Evolutionary conservation across 2,113 vertebrate genomes (phyloP), one percentile per base, ranked within the genome.

Genomic region (Gallinago jamesoni): DNA sequence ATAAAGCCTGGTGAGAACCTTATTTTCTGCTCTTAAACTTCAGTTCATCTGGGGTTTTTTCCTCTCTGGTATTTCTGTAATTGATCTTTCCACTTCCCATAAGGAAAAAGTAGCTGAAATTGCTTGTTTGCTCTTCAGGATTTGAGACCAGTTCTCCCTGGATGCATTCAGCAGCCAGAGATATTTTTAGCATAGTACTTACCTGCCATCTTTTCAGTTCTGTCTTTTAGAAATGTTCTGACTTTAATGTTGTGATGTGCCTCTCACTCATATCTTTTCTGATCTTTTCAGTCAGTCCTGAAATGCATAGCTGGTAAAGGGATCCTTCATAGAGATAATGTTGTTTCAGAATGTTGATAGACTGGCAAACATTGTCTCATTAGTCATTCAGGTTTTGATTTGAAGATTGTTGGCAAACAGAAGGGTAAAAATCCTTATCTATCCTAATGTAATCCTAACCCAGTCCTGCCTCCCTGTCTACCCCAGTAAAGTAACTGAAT

Each of bases 1-100:
- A 75, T 94, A 77, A 98, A 98, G 97, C 95, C 98, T 70, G 99
- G 99, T 99, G 97, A 96, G 97, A 72, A 33, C 37, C 15, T 79
- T 63, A 22, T 22, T 56, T 73, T 59, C 67, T 94, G 64, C 24
- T 84, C 17, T 48, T 81, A 62, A 84, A 31, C 52, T 84, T 66
- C 25, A 21, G 47, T 50, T 70, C 12, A 31, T 39, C 9, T 60
- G 2, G 1, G 10, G 45, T 86, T 69, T 27, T 69, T 45, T 35
- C 55, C 21, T 37, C 24, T 4, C 30, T 70, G 31, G 3, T 74
- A 41, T 86, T 93, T 87, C 48, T 80, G 53, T 94, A 82, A 47
- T 31, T 88, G 63, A 60, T 91, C 28, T 72, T 92, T 89, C 30
- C 1, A 2, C 8, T 94, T 87, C n/a, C 41, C 20, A 3, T 80